phyloP scores from a whole-genome alignment of 1,140 invertebrate genomes.

The Apocrypta bakeri region DNA sequence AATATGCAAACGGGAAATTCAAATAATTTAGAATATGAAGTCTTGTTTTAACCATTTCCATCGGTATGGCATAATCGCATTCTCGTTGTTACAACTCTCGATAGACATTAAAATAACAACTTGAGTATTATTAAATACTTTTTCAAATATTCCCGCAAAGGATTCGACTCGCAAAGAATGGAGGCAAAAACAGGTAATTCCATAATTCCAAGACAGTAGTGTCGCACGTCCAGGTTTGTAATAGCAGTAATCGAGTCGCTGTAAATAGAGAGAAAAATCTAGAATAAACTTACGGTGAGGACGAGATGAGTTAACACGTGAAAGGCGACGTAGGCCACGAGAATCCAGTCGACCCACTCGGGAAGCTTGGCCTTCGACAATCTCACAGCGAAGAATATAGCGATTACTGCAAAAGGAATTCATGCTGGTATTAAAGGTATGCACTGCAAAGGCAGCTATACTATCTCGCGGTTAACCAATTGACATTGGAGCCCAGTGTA shows the following conservation, averaged over 20 bases:
- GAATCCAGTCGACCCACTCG: constrained; percentile 88
- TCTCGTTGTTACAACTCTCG: no score
- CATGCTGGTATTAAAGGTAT: constrained; percentile 39
- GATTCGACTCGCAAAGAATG: no score
- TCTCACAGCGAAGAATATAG: constrained; percentile 93
- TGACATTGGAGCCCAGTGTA: background rate
- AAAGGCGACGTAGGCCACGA: constrained; percentile 91
- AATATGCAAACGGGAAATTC: background rate
- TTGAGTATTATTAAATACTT: no score
- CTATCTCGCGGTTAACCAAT: constrained; percentile 32
- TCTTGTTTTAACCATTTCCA: background rate
- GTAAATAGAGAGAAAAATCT: background rate
- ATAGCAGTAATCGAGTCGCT: no score
- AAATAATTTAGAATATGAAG: background rate
- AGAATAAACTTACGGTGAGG: constrained; percentile 84
- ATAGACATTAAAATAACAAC: no score
- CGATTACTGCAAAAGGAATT: constrained; percentile 83
- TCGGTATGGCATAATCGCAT: background rate
- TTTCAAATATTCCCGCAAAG: no score
- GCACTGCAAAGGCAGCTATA: background rate
- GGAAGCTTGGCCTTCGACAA: constrained; percentile 90
- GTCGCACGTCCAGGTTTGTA: no score
- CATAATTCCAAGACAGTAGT: no score
- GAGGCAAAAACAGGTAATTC: no score
- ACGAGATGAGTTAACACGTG: constrained; percentile 92